phyloP scores from a whole-genome alignment of 2,113 vertebrate species.

The Psammodynastes pulverulentus region DNA sequence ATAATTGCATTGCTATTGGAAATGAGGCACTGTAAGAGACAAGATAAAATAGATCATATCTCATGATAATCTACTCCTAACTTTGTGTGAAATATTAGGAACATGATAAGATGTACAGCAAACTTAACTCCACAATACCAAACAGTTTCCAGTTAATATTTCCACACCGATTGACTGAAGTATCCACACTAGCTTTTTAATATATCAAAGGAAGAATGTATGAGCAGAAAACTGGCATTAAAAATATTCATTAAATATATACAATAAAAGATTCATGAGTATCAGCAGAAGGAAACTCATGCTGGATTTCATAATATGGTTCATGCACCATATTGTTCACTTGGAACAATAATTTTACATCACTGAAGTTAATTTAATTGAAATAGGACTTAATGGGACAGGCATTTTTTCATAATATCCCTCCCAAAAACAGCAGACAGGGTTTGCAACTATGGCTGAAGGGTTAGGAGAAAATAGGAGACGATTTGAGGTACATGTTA shows the following conservation, averaged over 20 bases:
- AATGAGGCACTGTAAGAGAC: background rate
- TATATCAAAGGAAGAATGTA: background rate
- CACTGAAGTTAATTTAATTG: background rate
- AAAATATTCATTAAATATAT: background rate
- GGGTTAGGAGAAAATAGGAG: background rate
- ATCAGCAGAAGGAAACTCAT: background rate
- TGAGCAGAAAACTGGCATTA: background rate
- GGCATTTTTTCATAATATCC: background rate
- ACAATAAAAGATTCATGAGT: background rate
- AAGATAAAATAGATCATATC: background rate
- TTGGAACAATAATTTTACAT: background rate
- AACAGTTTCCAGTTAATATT: background rate
- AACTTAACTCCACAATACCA: background rate
- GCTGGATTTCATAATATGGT: background rate
- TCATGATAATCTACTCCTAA: background rate
- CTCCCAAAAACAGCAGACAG: background rate
- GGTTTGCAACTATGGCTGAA: background rate
- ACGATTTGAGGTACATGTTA: background rate
- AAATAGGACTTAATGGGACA: background rate
- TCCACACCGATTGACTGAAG: background rate
- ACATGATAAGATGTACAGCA: background rate
- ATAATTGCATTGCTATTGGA: conserved; percentile 16
- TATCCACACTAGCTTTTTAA: background rate
- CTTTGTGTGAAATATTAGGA: conserved; percentile 1
- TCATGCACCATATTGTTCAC: background rate